These are phyloP conservation scores for Prolemur simus DNA, from an alignment of 2,113 vertebrate genomes.

Conservation along the genomic window DNA sequence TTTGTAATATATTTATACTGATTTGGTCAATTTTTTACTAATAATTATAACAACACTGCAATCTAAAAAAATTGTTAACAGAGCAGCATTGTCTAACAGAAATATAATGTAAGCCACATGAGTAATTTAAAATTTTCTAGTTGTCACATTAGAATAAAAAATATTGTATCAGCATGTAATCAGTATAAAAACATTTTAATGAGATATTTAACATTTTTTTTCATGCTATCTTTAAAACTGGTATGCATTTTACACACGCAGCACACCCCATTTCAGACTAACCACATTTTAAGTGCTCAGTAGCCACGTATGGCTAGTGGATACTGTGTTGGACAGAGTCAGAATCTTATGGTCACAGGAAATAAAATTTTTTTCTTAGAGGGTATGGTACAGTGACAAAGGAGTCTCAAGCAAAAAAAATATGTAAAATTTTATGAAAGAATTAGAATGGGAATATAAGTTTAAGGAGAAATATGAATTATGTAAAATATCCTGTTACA, in stretches of 20 bases:
- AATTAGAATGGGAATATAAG: not conserved
- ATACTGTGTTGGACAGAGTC: not conserved
- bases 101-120: not conserved
- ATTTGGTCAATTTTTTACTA: not conserved
- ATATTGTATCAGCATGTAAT: not conserved
- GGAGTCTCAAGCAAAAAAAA: not conserved
- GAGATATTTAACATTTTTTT: not conserved
- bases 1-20: not conserved
- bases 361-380: slow-evolving; percentile 22
- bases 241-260: not conserved
- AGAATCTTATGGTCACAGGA: not conserved
- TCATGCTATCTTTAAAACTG: not conserved
- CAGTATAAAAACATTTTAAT: slow-evolving; percentile 5
- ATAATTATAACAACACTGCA: not conserved
- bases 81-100: not conserved
- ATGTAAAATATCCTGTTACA: not conserved
- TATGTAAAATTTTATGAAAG: not conserved
- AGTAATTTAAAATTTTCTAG: not conserved
- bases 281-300: not conserved
- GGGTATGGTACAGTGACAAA: not conserved
- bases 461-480: not conserved
- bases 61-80: not conserved
- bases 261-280: not conserved
- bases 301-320: not conserved
- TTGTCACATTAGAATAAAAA: not conserved